phyloP scores from a whole-genome alignment of 2,888 invertebrate genomes.

The Tetrapedia diversipes region DNA sequence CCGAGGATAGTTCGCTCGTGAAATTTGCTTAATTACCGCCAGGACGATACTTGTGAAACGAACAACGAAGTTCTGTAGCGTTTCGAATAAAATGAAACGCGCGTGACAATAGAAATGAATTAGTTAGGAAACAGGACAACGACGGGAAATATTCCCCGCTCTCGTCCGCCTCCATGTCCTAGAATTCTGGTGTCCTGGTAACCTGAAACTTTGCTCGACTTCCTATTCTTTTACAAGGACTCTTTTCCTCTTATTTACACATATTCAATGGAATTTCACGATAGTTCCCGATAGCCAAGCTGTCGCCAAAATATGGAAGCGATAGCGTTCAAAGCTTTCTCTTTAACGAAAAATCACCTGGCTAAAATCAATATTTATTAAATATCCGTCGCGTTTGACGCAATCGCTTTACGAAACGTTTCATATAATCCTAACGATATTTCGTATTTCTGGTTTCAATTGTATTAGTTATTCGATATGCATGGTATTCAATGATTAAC shows the following conservation, averaged over 20 bases:
- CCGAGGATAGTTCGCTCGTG: not conserved
- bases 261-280: not conserved
- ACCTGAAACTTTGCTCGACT: constrained; percentile 37
- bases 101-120: constrained; percentile 45
- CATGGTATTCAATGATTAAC: not conserved
- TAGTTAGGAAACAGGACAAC: constrained; percentile 45
- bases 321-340: not conserved
- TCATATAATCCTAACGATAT: not conserved
- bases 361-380: too few relatives aligned
- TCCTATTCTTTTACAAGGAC: constrained; percentile 34
- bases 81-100: constrained; percentile 6
- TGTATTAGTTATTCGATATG: not conserved
- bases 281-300: not conserved
- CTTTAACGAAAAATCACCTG: not conserved
- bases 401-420: too few relatives aligned
- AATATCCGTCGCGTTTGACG: too few relatives aligned
- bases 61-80: not conserved
- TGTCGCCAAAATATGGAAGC: not conserved
- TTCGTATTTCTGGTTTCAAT: not conserved
- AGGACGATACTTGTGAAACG: not conserved
- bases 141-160: constrained; percentile 29
- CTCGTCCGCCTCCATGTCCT: not conserved
- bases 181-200: constrained; percentile 50
- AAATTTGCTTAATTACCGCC: not conserved
- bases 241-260: constrained; percentile 1